These are phyloP conservation scores for Redunca redunca DNA, from an alignment of 2,113 vertebrate genomes.

Conservation along the genomic window DNA sequence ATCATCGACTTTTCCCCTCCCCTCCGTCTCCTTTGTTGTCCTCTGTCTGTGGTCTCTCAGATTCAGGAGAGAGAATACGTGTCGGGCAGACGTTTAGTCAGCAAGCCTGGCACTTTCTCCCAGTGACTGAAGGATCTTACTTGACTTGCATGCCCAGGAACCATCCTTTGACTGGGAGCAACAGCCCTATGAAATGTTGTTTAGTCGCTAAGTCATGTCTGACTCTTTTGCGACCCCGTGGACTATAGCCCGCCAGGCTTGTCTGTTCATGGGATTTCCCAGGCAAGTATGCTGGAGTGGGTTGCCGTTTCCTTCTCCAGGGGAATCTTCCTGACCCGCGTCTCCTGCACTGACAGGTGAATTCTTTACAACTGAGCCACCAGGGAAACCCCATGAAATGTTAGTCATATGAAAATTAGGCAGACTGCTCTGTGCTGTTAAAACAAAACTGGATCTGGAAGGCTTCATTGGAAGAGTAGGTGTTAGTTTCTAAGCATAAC, in stretches of 20 bases:
- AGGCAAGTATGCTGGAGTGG: background rate
- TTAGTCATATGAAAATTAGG: background rate
- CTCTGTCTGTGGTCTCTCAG: background rate
- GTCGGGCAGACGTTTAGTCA: background rate
- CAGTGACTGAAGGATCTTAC: background rate
- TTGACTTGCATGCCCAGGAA: background rate
- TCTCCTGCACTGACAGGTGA: background rate
- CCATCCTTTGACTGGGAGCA: background rate
- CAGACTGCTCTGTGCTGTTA: background rate
- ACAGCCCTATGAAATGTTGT: background rate
- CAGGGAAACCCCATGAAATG: background rate
- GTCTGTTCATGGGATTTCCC: background rate
- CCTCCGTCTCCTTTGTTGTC: background rate
- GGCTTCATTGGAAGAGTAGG: background rate
- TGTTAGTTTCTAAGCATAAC: background rate
- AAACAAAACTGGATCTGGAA: background rate
- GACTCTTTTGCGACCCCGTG: background rate
- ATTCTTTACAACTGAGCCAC: background rate
- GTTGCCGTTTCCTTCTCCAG: background rate
- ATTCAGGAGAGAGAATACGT: background rate
- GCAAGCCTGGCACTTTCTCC: background rate
- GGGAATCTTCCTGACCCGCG: background rate
- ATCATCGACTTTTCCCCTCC: background rate
- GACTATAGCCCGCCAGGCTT: background rate
- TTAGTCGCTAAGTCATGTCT: background rate